These are phyloP conservation scores for Ranitomeya imitator DNA, from an alignment of 2,113 vertebrate species.

Conservation along the genomic window DNA sequence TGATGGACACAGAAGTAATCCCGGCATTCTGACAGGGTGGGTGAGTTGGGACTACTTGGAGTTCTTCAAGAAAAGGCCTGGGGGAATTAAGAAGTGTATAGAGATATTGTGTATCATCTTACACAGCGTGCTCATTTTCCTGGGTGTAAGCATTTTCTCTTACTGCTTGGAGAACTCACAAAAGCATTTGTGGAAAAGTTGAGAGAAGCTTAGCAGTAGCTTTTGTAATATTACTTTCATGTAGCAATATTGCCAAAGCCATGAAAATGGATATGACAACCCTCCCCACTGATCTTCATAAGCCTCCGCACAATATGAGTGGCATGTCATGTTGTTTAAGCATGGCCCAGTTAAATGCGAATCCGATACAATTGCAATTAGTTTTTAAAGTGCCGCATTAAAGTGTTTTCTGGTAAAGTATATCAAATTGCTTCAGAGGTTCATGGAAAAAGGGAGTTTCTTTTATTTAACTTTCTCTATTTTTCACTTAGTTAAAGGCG, in stretches of 20 bases:
- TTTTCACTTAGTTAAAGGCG: not conserved
- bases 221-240: constrained; percentile 57
- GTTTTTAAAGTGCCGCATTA: constrained; percentile 17
- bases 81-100: constrained; percentile 47
- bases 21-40: constrained; percentile 33
- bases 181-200: constrained; percentile 53
- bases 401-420: not conserved
- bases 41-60: constrained; percentile 24
- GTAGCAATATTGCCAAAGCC: constrained; percentile 53
- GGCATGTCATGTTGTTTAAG: constrained; percentile 52
- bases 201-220: constrained; percentile 54
- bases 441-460: not conserved
- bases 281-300: constrained; percentile 54
- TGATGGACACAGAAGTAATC: constrained; percentile 20
- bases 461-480: not conserved
- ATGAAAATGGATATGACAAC: constrained; percentile 57
- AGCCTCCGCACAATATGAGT: constrained; percentile 56
- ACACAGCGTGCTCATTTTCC: constrained; percentile 49
- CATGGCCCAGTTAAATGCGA: constrained; percentile 49
- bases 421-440: constrained; percentile 46
- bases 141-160: constrained; percentile 52
- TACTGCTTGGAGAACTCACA: constrained; percentile 53
- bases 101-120: constrained; percentile 52
- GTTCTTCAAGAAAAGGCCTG: constrained; percentile 30
- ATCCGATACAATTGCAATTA: constrained; percentile 48